These are phyloP conservation scores for Periphyllus acericola DNA, from an alignment of 2,888 invertebrate species.

Conservation along the genomic window DNA sequence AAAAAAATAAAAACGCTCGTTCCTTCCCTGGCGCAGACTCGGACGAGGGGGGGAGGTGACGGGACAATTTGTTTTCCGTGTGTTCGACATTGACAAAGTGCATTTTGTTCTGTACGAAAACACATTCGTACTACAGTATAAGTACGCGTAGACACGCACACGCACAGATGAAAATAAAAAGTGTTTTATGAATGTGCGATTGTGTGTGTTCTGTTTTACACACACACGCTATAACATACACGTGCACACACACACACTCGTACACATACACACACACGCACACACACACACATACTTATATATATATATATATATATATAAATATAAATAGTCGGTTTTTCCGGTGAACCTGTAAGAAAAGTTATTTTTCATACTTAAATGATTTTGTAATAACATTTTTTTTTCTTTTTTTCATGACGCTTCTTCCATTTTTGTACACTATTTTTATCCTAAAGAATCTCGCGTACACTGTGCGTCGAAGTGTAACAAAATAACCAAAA, in stretches of 20 bases:
- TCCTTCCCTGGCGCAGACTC: not conserved
- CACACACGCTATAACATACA: too few relatives aligned
- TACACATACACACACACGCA: too few relatives aligned
- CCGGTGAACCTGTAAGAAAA: not conserved
- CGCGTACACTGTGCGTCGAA: not conserved
- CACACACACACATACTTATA: too few relatives aligned
- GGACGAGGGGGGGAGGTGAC: not conserved
- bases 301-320: not conserved
- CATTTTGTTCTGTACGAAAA: not conserved
- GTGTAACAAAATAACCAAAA: not conserved
- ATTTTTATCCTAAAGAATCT: not conserved
- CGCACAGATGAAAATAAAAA: not conserved
- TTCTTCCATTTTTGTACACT: too few relatives aligned
- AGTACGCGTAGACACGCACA: too few relatives aligned
- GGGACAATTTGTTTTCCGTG: conserved; percentile 2
- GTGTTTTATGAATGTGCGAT: not conserved
- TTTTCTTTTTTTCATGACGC: not conserved
- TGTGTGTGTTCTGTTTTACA: not conserved
- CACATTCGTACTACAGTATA: too few relatives aligned
- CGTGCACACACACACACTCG: too few relatives aligned
- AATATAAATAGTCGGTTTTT: not conserved
- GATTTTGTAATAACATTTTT: conserved; percentile 26
- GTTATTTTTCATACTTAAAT: conserved; percentile 32
- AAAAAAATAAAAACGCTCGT: conserved; percentile 10
- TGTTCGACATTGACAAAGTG: conserved; percentile 53